Percentiles rank a stretch among this genome's conserved stretches.
These are phyloP conservation scores for Chelonoidis abingdonii DNA, from an alignment of 2,113 vertebrate species.

Conservation along the genomic window DNA sequence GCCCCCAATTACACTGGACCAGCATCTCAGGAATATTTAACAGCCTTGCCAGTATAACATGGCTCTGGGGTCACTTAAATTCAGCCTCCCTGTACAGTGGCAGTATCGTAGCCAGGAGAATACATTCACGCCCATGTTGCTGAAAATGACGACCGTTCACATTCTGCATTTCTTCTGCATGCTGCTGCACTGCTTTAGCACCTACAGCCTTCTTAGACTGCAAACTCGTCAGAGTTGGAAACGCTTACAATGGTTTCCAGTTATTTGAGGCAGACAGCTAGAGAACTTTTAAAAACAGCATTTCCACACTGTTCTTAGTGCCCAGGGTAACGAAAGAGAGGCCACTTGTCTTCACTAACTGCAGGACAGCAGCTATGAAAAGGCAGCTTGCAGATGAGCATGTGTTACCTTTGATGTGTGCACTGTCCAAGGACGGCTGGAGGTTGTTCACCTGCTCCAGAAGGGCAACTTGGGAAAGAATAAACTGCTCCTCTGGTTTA, in stretches of 20 bases:
- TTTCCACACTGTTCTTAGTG: neutral
- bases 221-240: neutral
- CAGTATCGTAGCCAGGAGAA: too few relatives aligned
- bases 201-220: neutral
- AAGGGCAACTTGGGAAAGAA: slow-evolving; percentile 87
- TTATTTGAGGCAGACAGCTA: neutral
- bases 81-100: neutral
- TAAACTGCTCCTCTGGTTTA: slow-evolving; percentile 88
- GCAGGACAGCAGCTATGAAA: neutral
- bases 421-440: slow-evolving; percentile 90
- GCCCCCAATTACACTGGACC: neutral
- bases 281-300: neutral
- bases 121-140: neutral
- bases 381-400: neutral
- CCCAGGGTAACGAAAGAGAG: too few relatives aligned
- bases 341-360: neutral
- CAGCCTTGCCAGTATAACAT: neutral
- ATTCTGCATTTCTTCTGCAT: neutral
- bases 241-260: neutral
- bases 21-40: neutral
- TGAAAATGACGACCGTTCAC: neutral
- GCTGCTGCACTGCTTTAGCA: neutral
- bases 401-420: slow-evolving; percentile 89
- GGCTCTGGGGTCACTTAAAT: neutral
- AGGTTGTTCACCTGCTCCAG: slow-evolving; percentile 90